Evolutionary conservation across 2,113 vertebrate genomes (phyloP), one percentile per base, ranked within the genome.

Genomic region (Bucco capensis): DNA sequence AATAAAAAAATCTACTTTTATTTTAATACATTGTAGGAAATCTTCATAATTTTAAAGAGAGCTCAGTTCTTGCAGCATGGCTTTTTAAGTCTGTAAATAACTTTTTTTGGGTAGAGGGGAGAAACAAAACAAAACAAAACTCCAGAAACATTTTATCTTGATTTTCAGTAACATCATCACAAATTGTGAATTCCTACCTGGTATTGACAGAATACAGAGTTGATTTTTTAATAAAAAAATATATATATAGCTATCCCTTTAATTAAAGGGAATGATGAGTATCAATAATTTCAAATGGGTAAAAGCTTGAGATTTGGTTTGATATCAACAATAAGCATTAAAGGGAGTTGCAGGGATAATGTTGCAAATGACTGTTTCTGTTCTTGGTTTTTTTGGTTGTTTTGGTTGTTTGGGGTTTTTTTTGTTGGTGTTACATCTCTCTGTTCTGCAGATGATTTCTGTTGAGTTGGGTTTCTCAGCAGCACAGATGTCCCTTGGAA

Each of bases 11-110:
- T 98, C 98, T 98, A 98, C 97, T 98, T 99, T 99, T 99, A 99
- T 99, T 99, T 99, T 99, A 99, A 98, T 99, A 99, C 99, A 98
- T 98, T 98, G 98, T 99, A 98, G 98, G 98, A 98, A 97, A 98
- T 98, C 98, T 98, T 98, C 98, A 98, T 98, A 98, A 98, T 99
- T 99, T 98, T 98, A 98, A 97, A 98, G 97, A 98, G 97, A 97
- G 91, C 96, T 97, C 94, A 93, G 97, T 98, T 98, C 98, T 98
- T 28, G 98, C 98, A 98, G 98, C 99, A 99, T 99, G 98, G 98
- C 97, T 97, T 99, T 99, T 98, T 98, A 98, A 97, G 98, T 99
- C 98, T 99, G 99, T 99, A 99, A 99, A 99, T 99, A 99, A 98
- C 98, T 98, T 98, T 98, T 98, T 96, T 94, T 74, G 91, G 92